Evolutionary conservation across 2,113 vertebrate species (phyloP).

Genomic region (Potamarius usumacintae): DNA sequence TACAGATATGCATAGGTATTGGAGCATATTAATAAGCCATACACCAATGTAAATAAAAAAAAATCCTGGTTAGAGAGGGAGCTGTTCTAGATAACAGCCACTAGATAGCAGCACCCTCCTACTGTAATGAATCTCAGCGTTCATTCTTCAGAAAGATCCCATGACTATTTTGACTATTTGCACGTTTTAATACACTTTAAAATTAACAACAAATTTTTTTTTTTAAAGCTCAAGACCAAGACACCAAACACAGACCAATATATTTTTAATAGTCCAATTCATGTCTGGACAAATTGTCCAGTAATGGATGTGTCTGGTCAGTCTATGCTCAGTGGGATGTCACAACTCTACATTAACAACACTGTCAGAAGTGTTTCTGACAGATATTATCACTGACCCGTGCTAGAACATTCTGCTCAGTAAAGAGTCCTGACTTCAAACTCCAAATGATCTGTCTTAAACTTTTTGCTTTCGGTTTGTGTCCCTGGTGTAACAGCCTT

Average conservation of each 20-base stretch:
- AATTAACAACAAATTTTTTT: not conserved
- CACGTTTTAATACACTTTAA: too few relatives aligned
- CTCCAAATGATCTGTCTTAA: too few relatives aligned
- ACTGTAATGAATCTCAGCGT: not conserved
- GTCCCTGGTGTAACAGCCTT: not conserved
- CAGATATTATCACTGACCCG: not conserved
- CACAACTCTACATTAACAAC: not conserved
- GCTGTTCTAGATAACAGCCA: not conserved
- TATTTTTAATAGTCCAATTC: not conserved
- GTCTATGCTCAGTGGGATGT: not conserved
- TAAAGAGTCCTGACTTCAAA: not conserved
- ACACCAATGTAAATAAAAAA: not conserved
- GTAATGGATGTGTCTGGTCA: not conserved
- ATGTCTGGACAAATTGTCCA: not conserved
- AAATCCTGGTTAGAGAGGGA: not conserved
- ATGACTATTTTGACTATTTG: too few relatives aligned
- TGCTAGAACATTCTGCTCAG: not conserved
- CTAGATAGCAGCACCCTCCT: conserved; percentile 30
- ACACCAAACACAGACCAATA: not conserved
- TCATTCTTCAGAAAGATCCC: not conserved
- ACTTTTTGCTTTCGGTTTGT: not conserved
- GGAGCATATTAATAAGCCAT: not conserved
- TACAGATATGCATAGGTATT: not conserved
- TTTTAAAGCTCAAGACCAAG: not conserved
- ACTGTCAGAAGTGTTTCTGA: not conserved